phyloP scores from a whole-genome alignment of 2,888 invertebrate genomes.

The Lucinisca nassula region DNA sequence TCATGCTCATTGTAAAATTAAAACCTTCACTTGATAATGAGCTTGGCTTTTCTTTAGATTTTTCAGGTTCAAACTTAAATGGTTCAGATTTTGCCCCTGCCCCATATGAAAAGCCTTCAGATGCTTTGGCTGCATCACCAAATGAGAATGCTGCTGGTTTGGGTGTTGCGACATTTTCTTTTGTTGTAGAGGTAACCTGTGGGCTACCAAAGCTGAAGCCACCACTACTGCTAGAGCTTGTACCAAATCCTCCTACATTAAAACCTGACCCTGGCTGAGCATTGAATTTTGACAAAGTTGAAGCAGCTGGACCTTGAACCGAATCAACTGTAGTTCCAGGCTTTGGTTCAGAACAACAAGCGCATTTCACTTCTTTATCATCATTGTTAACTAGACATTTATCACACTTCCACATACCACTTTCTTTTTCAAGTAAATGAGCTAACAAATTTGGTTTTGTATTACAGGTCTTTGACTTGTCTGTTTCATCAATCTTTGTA shows the following conservation, averaged over 20 bases:
- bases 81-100: slow-evolving; percentile 8
- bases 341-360: slow-evolving; percentile 81
- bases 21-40: slow-evolving; percentile 60
- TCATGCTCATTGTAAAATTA: slow-evolving; percentile 77
- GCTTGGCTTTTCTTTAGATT: neutral
- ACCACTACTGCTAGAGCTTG: neutral
- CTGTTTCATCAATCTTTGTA: neutral
- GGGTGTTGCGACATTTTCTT: neutral
- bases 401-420: slow-evolving; percentile 91
- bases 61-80: neutral
- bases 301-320: neutral
- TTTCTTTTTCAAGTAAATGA: neutral
- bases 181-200: neutral
- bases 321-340: slow-evolving; percentile 75
- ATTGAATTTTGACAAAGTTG: neutral
- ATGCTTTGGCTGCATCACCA: neutral
- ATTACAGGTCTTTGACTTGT: neutral
- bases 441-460: neutral
- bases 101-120: slow-evolving; percentile 57
- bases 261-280: neutral
- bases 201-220: neutral
- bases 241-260: neutral
- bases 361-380: slow-evolving; percentile 74
- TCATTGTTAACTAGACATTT: slow-evolving; percentile 91
- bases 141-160: neutral